phyloP scores from a whole-genome alignment of 1,140 invertebrate genomes.

The Chironomus tepperi region DNA sequence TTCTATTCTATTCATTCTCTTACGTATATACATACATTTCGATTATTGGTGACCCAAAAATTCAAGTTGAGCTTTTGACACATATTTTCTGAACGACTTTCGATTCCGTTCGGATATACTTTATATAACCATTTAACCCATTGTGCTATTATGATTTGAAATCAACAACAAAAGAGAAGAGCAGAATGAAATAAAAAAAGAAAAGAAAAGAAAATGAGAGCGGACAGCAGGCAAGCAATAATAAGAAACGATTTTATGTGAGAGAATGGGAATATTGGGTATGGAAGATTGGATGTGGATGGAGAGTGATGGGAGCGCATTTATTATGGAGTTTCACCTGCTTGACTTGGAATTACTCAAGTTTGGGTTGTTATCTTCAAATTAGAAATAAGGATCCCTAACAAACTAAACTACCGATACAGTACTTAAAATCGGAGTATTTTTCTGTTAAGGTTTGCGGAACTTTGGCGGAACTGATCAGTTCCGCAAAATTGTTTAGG shows the following conservation, averaged over 20 bases:
- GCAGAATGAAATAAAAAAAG: not conserved
- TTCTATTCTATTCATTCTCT: not conserved
- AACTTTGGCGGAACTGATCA: no score
- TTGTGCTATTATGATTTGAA: conserved; percentile 1
- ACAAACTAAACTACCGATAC: no score
- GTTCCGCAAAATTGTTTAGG: no score
- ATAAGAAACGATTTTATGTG: not conserved
- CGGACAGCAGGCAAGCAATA: not conserved
- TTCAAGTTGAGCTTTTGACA: not conserved
- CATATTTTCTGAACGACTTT: conserved; percentile 8
- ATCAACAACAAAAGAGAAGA: not conserved
- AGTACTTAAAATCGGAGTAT: no score
- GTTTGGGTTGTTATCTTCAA: no score
- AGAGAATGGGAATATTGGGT: not conserved
- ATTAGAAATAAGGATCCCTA: no score
- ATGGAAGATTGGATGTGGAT: no score
- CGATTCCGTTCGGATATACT: not conserved
- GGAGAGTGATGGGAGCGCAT: no score
- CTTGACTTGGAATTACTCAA: no score
- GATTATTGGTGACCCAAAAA: not conserved
- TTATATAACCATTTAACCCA: conserved; percentile 7
- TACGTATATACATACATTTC: not conserved
- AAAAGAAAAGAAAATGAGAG: not conserved
- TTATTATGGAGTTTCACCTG: no score
- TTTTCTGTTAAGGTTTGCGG: no score